These are phyloP conservation scores for Polymixis flavicincta DNA, from an alignment of 2,888 invertebrate species.

Conservation along the genomic window DNA sequence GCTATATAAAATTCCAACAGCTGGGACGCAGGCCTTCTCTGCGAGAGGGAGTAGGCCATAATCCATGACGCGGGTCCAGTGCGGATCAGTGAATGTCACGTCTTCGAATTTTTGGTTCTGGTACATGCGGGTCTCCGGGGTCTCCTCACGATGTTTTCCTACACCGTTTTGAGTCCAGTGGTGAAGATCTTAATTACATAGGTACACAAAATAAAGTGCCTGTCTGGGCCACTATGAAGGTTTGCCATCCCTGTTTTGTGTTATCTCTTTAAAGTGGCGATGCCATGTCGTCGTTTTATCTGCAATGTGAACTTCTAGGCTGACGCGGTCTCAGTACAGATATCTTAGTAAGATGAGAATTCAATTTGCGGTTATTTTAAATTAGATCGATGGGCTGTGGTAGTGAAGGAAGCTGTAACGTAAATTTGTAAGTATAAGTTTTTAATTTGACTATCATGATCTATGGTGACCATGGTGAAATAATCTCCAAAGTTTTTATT, in stretches of 20 bases:
- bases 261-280: constrained; percentile 69
- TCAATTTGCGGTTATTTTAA: constrained; percentile 50
- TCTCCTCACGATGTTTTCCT: no score
- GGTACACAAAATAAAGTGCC: no score
- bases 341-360: constrained; percentile 53
- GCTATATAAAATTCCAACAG: no score
- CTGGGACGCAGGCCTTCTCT: no score
- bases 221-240: no score
- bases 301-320: constrained; percentile 58
- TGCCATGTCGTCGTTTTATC: constrained; percentile 64
- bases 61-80: no score
- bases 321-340: constrained; percentile 43
- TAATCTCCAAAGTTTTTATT: not conserved
- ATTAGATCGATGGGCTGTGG: constrained; percentile 24
- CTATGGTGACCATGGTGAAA: not conserved
- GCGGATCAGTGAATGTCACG: no score
- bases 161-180: no score
- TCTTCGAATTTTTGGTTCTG: no score
- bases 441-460: not conserved
- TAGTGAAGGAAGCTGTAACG: not conserved
- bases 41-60: no score
- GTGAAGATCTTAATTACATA: no score
- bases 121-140: no score
- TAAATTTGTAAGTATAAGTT: not conserved
- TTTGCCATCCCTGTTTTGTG: constrained; percentile 53